Percentiles rank a stretch among this genome's conserved stretches.
Evolutionary conservation across 2,797 vertebrate genomes (phyloP).

Genomic region (Sylvilagus floridanus): DNA sequence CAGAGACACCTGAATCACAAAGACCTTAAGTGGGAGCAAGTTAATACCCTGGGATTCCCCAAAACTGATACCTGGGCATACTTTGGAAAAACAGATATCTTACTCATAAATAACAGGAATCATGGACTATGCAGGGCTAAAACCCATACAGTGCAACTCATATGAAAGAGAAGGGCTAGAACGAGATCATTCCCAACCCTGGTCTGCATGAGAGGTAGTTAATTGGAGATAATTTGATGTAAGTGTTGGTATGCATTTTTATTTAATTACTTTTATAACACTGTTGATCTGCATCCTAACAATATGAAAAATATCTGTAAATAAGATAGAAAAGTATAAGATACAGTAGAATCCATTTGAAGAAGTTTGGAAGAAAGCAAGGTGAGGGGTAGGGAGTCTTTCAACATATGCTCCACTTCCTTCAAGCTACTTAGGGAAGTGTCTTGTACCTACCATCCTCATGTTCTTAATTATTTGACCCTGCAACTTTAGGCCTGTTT

Average conservation of each 20-base stretch:
- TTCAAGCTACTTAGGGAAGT: background rate
- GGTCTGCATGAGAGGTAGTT: background rate
- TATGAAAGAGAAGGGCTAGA: background rate
- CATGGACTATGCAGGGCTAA: background rate
- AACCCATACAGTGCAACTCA: background rate
- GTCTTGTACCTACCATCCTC: background rate
- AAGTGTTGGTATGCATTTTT: background rate
- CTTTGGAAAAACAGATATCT: background rate
- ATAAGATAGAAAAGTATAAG: background rate
- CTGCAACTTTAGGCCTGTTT: background rate
- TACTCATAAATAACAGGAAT: background rate
- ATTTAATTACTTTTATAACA: background rate
- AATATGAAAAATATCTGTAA: background rate
- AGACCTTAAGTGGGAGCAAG: slow-evolving; percentile 43
- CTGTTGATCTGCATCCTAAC: background rate
- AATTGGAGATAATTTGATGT: background rate
- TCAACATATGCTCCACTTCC: background rate
- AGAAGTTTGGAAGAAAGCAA: background rate
- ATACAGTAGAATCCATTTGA: background rate
- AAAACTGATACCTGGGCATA: background rate
- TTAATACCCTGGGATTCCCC: background rate
- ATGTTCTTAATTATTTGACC: background rate
- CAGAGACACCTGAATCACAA: slow-evolving; percentile 90
- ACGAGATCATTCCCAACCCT: background rate
- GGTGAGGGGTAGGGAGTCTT: background rate